Base-by-base conservation (phyloP, 2,797 vertebrate species). In the Hephaestus fuliginosus region DNA sequence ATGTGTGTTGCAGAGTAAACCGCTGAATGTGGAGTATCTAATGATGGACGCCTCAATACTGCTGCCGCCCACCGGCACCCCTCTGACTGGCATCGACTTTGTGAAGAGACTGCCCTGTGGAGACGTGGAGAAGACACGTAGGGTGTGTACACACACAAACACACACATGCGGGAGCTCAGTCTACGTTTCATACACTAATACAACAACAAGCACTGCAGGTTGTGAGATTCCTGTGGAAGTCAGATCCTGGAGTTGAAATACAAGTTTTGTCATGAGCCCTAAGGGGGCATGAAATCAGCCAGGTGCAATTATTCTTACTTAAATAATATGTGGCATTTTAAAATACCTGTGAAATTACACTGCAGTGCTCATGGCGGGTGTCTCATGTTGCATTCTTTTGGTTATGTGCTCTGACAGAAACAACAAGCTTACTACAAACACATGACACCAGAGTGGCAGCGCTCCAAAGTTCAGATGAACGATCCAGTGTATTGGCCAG, bases 41-140 rank as follows among this genome's bases (percentile, higher is more conserved):
- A 99, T 99, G 98, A 99, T 99, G 98, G 98, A 99, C 2, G 98
- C 98, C 18, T 99, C 98, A 0, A 97, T 99, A 75, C 92, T 99
- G 76, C 95, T 99, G 73, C 98, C 98, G 6, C 98, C 98, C 14
- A 98, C 98, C 2, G 98, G 98, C 25, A 99, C 98, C 0, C 98
- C 98, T 0, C 95, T 99, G 84, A 99, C 98, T 0, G 98, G 98
- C 51, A 99, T 99, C 17, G 98, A 99, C 90, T 99, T 99, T 57
- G 97, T 99, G 63, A 99, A 99, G 93, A 96, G 98, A 43, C 93
- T 99, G 67, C 98, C 98, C 0, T 99, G 98, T 70, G 98, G 98
- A 11, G 98, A 98, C 0, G 96, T 99, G 77, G 98, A 99, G 88
- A 97, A 97, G 93, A 99, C 98, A 0, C 96, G 98, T 72, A 94